These are phyloP conservation scores for Gallinago media DNA, from an alignment of 2,113 vertebrate species.

Conservation along the genomic window DNA sequence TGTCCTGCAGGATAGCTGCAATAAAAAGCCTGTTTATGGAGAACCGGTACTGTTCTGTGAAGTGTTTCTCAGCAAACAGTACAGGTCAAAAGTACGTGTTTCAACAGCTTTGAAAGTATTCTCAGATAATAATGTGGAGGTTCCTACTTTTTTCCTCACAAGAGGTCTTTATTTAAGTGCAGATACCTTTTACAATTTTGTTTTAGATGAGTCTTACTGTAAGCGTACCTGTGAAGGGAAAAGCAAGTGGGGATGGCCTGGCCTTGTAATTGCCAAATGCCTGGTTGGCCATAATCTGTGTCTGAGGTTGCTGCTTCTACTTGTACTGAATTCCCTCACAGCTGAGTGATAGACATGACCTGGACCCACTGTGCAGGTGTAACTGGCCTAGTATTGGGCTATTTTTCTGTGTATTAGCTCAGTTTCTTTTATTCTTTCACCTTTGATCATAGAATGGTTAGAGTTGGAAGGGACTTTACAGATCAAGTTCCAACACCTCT, in stretches of 20 bases:
- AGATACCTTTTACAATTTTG: neutral
- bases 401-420: neutral
- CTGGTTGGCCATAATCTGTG: neutral
- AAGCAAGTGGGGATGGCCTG: neutral
- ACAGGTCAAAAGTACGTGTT: neutral
- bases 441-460: neutral
- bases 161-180: neutral
- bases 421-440: neutral
- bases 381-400: neutral
- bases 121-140: neutral
- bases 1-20: neutral
- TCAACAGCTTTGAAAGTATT: neutral
- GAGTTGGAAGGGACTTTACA: too few species aligned
- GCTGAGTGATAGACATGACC: neutral
- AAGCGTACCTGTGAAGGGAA: neutral
- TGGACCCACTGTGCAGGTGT: neutral
- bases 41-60: neutral
- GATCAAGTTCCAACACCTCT: too few species aligned
- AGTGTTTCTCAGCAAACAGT: neutral
- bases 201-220: neutral
- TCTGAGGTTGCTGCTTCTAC: neutral
- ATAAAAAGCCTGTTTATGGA: conserved; percentile 1
- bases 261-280: neutral
- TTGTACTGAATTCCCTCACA: neutral
- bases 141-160: neutral